phyloP scores from a whole-genome alignment of 35 echinoderm and acorn worm species.

The Holothuria glaberrima region DNA sequence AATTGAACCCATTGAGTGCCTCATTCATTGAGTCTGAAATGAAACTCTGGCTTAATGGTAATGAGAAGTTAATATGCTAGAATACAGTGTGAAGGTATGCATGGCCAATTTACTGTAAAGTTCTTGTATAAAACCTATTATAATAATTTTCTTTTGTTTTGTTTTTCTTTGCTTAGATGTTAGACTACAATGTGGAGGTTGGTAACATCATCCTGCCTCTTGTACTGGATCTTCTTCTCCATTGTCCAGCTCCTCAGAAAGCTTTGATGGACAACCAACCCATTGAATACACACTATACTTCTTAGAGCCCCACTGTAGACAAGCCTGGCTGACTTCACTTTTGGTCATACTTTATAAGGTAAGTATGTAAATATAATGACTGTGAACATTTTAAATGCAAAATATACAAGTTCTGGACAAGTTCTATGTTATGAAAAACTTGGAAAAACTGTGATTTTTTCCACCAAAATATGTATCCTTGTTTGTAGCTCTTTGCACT shows the following conservation, averaged over 20 bases:
- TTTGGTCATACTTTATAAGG: conserved; percentile 96
- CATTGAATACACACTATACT: conserved; percentile 92
- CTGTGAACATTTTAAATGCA: neutral
- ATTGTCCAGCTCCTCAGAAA: conserved; percentile 93
- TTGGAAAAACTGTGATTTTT: too few species aligned
- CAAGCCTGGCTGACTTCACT: conserved; percentile 96
- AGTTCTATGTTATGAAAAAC: too few species aligned
- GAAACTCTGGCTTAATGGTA: too few species aligned
- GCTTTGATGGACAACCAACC: conserved; percentile 66
- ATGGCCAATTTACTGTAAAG: too few species aligned
- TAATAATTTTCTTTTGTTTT: neutral
- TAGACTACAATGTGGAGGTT: conserved; percentile 93
- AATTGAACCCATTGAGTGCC: too few species aligned
- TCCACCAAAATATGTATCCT: neutral
- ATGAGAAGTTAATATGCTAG: too few species aligned
- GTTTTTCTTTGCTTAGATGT: conserved; percentile 59
- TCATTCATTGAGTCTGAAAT: too few species aligned
- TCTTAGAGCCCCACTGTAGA: conserved; percentile 92
- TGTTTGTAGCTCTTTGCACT: too few species aligned
- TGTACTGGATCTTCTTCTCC: conserved; percentile 79
- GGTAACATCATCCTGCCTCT: conserved; percentile 85
- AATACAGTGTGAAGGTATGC: too few species aligned
- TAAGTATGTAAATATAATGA: conserved; percentile 17
- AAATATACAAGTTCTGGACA: neutral
- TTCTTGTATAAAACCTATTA: too few species aligned